Percentiles rank a stretch among this genome's conserved stretches.
These are phyloP conservation scores for Sphinx pinastri DNA, from an alignment of 2,888 invertebrate genomes.

Conservation along the genomic window DNA sequence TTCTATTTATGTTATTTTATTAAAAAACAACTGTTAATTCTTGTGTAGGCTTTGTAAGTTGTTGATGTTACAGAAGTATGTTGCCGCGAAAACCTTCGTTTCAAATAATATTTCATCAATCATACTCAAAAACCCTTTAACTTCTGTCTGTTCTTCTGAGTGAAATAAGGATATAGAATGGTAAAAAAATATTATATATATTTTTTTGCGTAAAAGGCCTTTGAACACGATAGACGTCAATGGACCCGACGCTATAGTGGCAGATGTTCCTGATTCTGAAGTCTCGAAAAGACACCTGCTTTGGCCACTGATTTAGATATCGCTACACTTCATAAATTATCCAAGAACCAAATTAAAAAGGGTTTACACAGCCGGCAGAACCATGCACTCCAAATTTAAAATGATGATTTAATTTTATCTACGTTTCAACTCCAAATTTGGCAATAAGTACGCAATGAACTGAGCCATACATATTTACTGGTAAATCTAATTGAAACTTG, in stretches of 20 bases:
- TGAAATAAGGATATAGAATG: too few relatives aligned
- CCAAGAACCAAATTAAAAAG: neutral
- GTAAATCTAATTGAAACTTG: neutral
- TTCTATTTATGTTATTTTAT: too few relatives aligned
- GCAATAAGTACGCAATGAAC: neutral
- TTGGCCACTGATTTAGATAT: neutral
- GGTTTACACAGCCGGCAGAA: neutral
- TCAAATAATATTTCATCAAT: too few relatives aligned
- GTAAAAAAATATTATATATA: too few relatives aligned
- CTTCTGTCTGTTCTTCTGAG: too few relatives aligned
- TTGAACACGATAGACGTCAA: too few relatives aligned
- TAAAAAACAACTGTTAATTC: too few relatives aligned
- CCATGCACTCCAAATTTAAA: neutral
- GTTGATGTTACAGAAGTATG: too few relatives aligned
- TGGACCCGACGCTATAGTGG: neutral
- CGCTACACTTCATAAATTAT: neutral
- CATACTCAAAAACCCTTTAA: too few relatives aligned
- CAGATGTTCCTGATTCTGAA: neutral
- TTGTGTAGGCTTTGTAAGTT: too few relatives aligned
- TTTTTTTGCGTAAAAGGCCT: too few relatives aligned
- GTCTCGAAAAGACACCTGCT: neutral
- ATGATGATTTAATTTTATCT: neutral
- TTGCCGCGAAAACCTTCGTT: too few relatives aligned
- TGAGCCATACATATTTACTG: conserved; percentile 7
- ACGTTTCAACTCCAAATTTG: neutral